Evolutionary conservation across 2,797 vertebrate species (phyloP).

Genomic region (Rhyacichthys aspro): DNA sequence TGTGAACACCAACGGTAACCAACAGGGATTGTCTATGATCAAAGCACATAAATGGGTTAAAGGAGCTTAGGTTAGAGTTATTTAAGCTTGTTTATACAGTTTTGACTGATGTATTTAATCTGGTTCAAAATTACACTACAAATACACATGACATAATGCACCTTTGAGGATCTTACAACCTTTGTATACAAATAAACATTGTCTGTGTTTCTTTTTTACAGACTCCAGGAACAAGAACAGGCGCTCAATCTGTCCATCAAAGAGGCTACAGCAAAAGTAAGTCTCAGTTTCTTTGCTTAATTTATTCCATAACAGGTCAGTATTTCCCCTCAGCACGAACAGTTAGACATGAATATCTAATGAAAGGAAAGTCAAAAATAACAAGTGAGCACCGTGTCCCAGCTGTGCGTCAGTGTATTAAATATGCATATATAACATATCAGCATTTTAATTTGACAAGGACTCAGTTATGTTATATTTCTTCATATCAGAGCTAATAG

Average conservation of each 20-base stretch:
- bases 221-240: slow-evolving; percentile 87
- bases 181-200: no score
- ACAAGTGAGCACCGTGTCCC: slow-evolving; percentile 17
- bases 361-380: slow-evolving; percentile 34
- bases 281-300: slow-evolving; percentile 38
- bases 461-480: no score
- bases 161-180: no score
- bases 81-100: no score
- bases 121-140: no score
- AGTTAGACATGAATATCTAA: slow-evolving; percentile 37
- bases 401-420: slow-evolving; percentile 21
- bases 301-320: slow-evolving; percentile 11
- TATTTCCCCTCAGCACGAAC: slow-evolving; percentile 9
- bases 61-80: no score
- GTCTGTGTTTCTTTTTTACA: slow-evolving; percentile 66
- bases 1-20: no score
- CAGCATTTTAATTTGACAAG: slow-evolving; percentile 42
- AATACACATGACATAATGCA: no score
- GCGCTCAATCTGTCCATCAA: slow-evolving; percentile 83
- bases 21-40: no score
- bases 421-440: slow-evolving; percentile 38
- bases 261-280: slow-evolving; percentile 89
- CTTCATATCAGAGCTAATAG: no score
- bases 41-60: no score
- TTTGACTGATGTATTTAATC: no score